These are phyloP conservation scores for Copidosoma aretas DNA, from an alignment of 2,888 invertebrate genomes.

Conservation along the genomic window DNA sequence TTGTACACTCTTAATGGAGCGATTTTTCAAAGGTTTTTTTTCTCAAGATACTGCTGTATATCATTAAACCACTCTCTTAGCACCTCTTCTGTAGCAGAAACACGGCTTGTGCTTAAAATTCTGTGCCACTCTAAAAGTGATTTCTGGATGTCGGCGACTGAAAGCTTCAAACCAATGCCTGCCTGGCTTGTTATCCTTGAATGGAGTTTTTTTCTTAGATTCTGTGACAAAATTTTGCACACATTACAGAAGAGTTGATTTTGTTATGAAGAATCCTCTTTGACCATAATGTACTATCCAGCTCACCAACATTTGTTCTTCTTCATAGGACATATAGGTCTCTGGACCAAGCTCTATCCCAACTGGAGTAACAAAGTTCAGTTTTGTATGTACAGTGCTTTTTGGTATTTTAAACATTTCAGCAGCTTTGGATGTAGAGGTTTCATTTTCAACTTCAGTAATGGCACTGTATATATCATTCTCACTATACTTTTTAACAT, in stretches of 20 bases:
- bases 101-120: conserved; percentile 16
- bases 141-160: conserved; percentile 51
- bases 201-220: conserved; percentile 41
- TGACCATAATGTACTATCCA: conserved; percentile 12
- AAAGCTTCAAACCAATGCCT: conserved; percentile 54
- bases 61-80: conserved; percentile 15
- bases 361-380: conserved; percentile 6
- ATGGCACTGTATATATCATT: conserved; percentile 16
- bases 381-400: conserved; percentile 23
- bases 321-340: conserved; percentile 22
- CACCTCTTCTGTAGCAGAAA: conserved; percentile 21
- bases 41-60: neutral
- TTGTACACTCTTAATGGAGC: conserved; percentile 52
- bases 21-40: neutral
- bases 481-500: conserved; percentile 7
- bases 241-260: conserved; percentile 49
- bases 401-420: conserved; percentile 18
- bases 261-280: conserved; percentile 39
- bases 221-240: conserved; percentile 45
- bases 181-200: conserved; percentile 52
- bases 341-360: conserved; percentile 14
- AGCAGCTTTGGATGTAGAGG: conserved; percentile 8
- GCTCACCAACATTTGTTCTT: conserved; percentile 26
- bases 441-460: conserved; percentile 11
- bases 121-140: conserved; percentile 42